Percentiles rank a stretch among this genome's conserved stretches.
Conservation (phyloP, 2,113 vertebrate genomes). For the Calonectris borealis region DNA sequence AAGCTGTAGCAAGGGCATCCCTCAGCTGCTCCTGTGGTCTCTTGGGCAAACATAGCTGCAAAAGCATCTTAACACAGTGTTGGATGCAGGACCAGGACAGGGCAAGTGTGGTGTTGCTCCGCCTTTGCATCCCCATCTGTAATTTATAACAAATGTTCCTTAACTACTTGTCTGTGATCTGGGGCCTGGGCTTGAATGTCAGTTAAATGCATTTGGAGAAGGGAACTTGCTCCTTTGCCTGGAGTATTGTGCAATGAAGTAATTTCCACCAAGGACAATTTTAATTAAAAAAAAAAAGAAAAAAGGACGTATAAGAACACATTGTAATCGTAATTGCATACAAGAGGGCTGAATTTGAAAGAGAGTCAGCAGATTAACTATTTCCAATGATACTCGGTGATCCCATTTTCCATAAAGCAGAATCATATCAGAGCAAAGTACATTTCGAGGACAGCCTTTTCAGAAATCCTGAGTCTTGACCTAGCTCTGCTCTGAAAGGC, state of each 20-base stretch:
- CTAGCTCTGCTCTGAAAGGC: not conserved
- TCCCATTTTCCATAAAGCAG: not conserved
- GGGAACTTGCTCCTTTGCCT: not conserved
- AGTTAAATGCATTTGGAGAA: not conserved
- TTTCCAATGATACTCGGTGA: not conserved
- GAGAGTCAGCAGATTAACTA: not conserved
- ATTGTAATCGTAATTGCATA: not conserved
- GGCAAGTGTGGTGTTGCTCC: not conserved
- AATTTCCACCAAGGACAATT: not conserved
- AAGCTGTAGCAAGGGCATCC: not conserved
- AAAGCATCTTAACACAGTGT: not conserved
- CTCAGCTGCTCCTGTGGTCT: not conserved
- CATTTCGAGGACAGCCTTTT: not conserved
- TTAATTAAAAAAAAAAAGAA: not conserved
- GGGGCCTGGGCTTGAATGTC: not conserved
- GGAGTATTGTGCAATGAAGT: not conserved
- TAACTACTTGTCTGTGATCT: not conserved
- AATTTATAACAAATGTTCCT: not conserved
- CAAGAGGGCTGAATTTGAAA: not conserved
- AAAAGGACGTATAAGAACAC: not conserved
- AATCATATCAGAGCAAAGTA: rapidly evolving
- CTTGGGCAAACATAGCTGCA: not conserved
- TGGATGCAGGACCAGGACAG: not conserved
- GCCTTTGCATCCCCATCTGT: not conserved
- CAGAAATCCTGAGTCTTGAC: not conserved